Evolutionary conservation across 2,888 invertebrate species (phyloP).

Genomic region (Pollenia labialis): DNA sequence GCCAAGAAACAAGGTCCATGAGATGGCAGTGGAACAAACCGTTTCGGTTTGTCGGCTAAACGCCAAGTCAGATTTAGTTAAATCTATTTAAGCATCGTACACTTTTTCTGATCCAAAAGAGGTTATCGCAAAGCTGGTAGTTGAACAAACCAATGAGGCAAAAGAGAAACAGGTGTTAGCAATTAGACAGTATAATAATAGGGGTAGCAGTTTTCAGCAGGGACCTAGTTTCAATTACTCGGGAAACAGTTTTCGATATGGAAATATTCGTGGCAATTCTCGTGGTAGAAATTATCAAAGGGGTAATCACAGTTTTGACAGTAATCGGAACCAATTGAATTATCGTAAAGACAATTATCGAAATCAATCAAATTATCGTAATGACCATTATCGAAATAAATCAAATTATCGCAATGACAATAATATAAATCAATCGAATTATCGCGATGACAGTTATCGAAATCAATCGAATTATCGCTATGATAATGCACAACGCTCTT

Average conservation of each 20-base stretch:
- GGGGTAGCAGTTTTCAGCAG: not conserved
- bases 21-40: constrained; percentile 20
- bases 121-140: constrained; percentile 10
- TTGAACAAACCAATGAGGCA: constrained; percentile 10
- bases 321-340: not conserved
- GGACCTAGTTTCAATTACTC: not conserved
- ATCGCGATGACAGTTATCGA: no score
- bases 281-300: not conserved
- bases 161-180: constrained; percentile 13
- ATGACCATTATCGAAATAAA: not conserved
- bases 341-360: not conserved
- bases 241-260: not conserved
- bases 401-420: not conserved
- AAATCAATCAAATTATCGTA: no score
- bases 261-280: constrained; percentile 8
- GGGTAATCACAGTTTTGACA: not conserved
- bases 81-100: not conserved
- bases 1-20: constrained; percentile 36
- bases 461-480: no score
- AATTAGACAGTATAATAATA: not conserved
- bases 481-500: no score
- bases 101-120: constrained; percentile 22
- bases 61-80: constrained; percentile 41
- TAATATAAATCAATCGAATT: not conserved
- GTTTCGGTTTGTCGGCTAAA: constrained; percentile 17